Evolutionary conservation across 2,888 invertebrate species (phyloP), one percentile per base, ranked within the genome.

Genomic region (Adela reaumurella): DNA sequence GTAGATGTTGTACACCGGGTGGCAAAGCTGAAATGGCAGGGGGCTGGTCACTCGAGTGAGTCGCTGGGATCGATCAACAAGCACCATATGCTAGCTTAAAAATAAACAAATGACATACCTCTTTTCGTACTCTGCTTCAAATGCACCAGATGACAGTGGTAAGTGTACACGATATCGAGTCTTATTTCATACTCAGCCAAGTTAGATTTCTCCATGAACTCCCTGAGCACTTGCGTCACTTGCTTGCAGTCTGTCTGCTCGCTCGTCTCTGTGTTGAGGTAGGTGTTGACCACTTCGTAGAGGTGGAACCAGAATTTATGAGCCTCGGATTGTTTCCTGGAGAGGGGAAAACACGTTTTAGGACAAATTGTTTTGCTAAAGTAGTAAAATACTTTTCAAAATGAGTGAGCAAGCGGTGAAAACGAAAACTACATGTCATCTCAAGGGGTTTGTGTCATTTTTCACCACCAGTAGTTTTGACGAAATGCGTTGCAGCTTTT

Each of bases 301-400:
- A 97, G 68, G 65, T 91, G 88, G 70, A 94, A 92, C 95, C 96
- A 97, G 85, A 93, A 96, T 63, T 89, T 91, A 54, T 89, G 84
- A 0, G 89, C 85, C 52, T 85, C 83, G 0, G 83, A 74, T 61
- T 84, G 83, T 54, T 89, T 79, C 58, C 87, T 87, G 60, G 55
- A 57, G 59, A 54, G 49, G 46, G 41, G 18, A 45, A 10, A 49
- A 46, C 43, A 6, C 6, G n/a, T 14, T 14, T 8, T 14, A 35
- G 35, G 11, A 35, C 20, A 43, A 44, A 35, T 24, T 24, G n/a
- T n/a, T n/a, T n/a, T n/a, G n/a, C n/a, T n/a, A n/a, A n/a, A n/a
- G n/a, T n/a, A n/a, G n/a, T n/a, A n/a, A n/a, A n/a, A n/a, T n/a
- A n/a, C n/a, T n/a, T n/a, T n/a, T n/a, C n/a, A n/a, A n/a, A n/a